These are phyloP conservation scores for Eupithecia dodoneata DNA, from an alignment of 2,888 invertebrate genomes.

Conservation along the genomic window DNA sequence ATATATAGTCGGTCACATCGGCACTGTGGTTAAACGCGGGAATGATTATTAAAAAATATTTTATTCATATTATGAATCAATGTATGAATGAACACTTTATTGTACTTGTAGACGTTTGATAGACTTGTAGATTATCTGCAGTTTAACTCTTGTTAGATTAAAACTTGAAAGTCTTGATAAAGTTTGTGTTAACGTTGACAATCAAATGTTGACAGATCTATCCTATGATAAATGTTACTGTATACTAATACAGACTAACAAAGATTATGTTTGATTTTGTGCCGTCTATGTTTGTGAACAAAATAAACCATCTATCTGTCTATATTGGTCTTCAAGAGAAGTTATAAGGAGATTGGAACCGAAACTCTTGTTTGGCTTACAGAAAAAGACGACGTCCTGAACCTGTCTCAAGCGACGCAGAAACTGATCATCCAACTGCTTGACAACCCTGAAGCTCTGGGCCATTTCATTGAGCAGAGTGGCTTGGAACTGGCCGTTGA, in stretches of 20 bases:
- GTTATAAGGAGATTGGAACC: background rate
- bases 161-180: background rate
- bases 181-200: background rate
- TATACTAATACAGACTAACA: too few relatives aligned
- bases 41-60: too few relatives aligned
- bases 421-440: conserved; percentile 92
- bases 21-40: too few relatives aligned
- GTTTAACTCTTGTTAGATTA: background rate
- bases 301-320: too few relatives aligned
- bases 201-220: background rate
- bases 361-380: conserved; percentile 12
- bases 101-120: background rate
- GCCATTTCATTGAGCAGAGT: conserved; percentile 90
- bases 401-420: conserved; percentile 92
- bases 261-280: too few relatives aligned
- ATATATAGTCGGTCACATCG: too few relatives aligned
- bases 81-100: background rate
- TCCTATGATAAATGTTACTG: background rate
- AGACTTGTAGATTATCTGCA: conserved; percentile 1
- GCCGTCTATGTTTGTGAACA: too few relatives aligned
- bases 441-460: conserved; percentile 89
- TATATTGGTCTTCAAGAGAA: background rate
- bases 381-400: conserved; percentile 68
- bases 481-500: conserved; percentile 90
- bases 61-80: too few relatives aligned